phyloP scores from a whole-genome alignment of 92 coral and sea anemone species.

The Palythoa heliodiscus region DNA sequence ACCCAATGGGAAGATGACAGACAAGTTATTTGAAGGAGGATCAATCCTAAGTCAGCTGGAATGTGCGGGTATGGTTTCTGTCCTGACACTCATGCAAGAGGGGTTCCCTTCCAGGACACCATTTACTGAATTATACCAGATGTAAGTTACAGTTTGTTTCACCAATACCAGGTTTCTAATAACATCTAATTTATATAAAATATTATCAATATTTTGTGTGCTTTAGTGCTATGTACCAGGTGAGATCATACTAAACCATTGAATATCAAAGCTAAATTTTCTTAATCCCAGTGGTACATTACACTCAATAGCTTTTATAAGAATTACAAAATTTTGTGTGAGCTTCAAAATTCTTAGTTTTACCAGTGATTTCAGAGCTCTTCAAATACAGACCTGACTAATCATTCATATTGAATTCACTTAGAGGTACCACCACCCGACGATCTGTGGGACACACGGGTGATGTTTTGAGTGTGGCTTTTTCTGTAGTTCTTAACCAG shows the following conservation, averaged over 20 bases:
- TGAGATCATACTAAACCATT: too few relatives aligned
- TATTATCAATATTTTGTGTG: too few relatives aligned
- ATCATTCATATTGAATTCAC: neutral
- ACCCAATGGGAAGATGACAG: slow-evolving; percentile 96
- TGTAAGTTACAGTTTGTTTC: slow-evolving; percentile 62
- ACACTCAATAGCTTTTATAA: too few relatives aligned
- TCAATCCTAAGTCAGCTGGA: slow-evolving; percentile 94
- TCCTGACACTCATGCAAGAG: slow-evolving; percentile 91
- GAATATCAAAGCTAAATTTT: too few relatives aligned
- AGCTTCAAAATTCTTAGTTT: too few relatives aligned
- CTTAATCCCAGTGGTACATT: too few relatives aligned
- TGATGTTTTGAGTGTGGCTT: slow-evolving; percentile 96
- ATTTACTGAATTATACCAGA: slow-evolving; percentile 89
- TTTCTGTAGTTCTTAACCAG: slow-evolving; percentile 47
- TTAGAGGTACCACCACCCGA: slow-evolving; percentile 85
- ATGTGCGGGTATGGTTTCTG: slow-evolving; percentile 99
- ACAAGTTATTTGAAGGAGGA: slow-evolving; percentile 91
- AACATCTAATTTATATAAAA: too few relatives aligned
- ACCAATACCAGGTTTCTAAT: too few relatives aligned
- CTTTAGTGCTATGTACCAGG: too few relatives aligned
- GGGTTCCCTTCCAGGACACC: slow-evolving; percentile 97
- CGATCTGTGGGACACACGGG: slow-evolving; percentile 92
- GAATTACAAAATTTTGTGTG: too few relatives aligned
- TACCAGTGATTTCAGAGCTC: too few relatives aligned
- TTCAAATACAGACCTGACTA: too few relatives aligned